These are phyloP conservation scores for Lithosia quadra DNA, from an alignment of 2,888 invertebrate species.

Conservation along the genomic window DNA sequence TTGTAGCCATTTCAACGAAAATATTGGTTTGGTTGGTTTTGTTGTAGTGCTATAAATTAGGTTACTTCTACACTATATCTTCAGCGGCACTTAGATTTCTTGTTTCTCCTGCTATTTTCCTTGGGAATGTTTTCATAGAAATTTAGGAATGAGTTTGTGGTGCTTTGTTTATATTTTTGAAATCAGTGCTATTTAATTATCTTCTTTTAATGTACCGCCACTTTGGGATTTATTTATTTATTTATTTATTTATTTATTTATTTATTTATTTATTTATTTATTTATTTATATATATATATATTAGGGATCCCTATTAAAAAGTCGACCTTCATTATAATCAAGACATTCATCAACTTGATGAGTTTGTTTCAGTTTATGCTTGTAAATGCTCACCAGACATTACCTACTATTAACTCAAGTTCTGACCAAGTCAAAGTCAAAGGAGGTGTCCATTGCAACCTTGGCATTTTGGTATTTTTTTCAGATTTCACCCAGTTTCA, in stretches of 20 bases:
- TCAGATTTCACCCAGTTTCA: not conserved
- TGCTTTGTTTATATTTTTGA: not conserved
- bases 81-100: no score
- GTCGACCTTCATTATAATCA: no score
- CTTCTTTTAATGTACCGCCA: not conserved
- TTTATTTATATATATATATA: no score
- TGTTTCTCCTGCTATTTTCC: no score
- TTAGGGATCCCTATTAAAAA: no score
- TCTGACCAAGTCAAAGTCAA: not conserved
- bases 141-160: not conserved
- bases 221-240: not conserved
- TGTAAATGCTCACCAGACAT: not conserved
- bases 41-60: not conserved
- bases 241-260: no score
- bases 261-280: no score
- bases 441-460: not conserved
- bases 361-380: not conserved
- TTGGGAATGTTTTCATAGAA: no score
- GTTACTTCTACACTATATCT: no score
- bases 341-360: no score
- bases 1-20: no score
- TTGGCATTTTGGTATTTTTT: not conserved
- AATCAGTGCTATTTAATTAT: not conserved
- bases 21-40: no score
- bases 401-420: not conserved